phyloP scores from a whole-genome alignment of 1,140 invertebrate species.

The Leptinotarsa lineolata region DNA sequence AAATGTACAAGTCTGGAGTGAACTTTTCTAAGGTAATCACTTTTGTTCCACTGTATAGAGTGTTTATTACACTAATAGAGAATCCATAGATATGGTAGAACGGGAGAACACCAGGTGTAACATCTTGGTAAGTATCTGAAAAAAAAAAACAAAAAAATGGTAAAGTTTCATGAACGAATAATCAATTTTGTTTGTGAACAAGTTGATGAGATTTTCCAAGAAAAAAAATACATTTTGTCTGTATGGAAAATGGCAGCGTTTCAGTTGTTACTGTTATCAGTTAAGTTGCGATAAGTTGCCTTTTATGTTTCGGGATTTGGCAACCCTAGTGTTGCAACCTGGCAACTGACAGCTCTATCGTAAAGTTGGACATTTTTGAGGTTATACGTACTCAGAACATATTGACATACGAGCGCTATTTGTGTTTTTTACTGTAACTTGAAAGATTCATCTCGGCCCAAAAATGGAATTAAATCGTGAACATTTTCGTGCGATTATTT shows the following conservation, averaged over 20 bases:
- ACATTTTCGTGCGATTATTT: no score
- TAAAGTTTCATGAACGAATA: not conserved
- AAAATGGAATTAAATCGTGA: no score
- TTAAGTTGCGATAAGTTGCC: no score
- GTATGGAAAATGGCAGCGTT: not conserved
- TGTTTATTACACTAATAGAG: slow-evolving; percentile 60
- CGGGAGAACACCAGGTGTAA: slow-evolving; percentile 70
- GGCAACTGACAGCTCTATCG: no score
- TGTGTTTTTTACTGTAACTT: no score
- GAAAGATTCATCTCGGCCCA: no score
- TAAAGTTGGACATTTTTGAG: no score
- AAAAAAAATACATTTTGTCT: not conserved
- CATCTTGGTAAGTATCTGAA: slow-evolving; percentile 61
- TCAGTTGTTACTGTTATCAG: not conserved
- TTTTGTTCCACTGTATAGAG: slow-evolving; percentile 66
- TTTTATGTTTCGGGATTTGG: no score
- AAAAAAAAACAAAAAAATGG: slow-evolving; percentile 27
- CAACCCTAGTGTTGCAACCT: no score
- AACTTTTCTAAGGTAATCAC: slow-evolving; percentile 78
- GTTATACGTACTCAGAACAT: no score
- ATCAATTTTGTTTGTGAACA: not conserved
- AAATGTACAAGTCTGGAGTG: slow-evolving; percentile 65
- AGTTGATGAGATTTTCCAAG: not conserved
- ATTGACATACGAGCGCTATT: no score
- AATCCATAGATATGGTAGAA: slow-evolving; percentile 88